phyloP scores from a whole-genome alignment of 2,888 invertebrate species.

The Incurvaria masculella region DNA sequence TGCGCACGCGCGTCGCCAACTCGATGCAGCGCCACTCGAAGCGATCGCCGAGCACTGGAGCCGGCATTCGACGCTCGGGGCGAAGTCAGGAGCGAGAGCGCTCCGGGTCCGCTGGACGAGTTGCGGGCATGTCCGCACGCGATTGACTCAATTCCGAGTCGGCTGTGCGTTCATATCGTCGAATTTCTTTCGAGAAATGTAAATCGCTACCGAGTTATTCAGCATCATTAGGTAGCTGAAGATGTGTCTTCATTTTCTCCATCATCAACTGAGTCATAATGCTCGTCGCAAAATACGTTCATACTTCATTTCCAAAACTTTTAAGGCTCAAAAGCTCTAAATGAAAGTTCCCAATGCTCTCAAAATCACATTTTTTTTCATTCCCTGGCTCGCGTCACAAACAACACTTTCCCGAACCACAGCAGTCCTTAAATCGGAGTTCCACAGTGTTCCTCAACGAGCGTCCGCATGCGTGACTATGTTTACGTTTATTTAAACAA shows the following conservation, averaged over 20 bases:
- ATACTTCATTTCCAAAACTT: slow-evolving; percentile 38
- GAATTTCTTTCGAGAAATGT: not conserved
- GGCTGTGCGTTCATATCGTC: not conserved
- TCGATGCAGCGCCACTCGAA: not conserved
- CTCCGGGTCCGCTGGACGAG: not conserved
- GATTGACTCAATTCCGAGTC: slow-evolving; percentile 11
- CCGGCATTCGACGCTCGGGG: slow-evolving; percentile 27
- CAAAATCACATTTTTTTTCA: too few species aligned
- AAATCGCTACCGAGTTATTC: not conserved
- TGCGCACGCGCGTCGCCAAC: slow-evolving; percentile 27
- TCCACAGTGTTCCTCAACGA: too few species aligned
- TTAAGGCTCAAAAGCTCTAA: slow-evolving; percentile 36
- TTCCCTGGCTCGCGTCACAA: too few species aligned
- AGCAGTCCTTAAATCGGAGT: too few species aligned
- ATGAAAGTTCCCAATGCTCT: slow-evolving; percentile 26
- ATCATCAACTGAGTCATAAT: not conserved
- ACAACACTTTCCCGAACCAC: too few species aligned
- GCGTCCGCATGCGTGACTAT: too few species aligned
- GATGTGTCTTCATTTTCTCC: not conserved
- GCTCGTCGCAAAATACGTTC: not conserved
- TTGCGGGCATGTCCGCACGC: slow-evolving; percentile 23
- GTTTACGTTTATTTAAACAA: too few species aligned
- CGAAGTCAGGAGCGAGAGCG: not conserved
- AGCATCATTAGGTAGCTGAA: not conserved
- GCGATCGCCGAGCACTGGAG: slow-evolving; percentile 21